Percentiles rank a stretch among this genome's conserved stretches.
Conservation (phyloP, 2,113 vertebrate genomes). For the Serilophus lunatus region DNA sequence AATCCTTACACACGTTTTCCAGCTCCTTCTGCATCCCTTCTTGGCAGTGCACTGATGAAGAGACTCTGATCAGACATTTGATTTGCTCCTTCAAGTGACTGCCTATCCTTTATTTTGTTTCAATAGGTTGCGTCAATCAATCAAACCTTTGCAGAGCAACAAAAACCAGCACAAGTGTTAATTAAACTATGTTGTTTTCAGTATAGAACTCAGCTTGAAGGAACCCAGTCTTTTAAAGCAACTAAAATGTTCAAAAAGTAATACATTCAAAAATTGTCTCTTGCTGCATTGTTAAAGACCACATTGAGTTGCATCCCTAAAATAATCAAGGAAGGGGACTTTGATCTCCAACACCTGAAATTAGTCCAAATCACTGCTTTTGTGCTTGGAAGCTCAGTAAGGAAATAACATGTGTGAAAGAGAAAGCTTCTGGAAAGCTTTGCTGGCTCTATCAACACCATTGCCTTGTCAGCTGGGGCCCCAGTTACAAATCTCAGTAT, state of each 20-base stretch:
- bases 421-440: background rate
- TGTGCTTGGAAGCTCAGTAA: background rate
- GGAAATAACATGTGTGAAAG: background rate
- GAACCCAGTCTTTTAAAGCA: background rate
- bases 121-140: background rate
- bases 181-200: background rate
- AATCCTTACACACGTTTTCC: background rate
- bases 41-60: background rate
- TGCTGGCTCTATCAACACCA: background rate
- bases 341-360: background rate
- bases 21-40: background rate
- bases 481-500: background rate
- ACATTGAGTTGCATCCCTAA: background rate
- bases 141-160: background rate
- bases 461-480: background rate
- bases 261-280: background rate
- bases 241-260: background rate
- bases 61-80: background rate
- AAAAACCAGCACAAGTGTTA: background rate
- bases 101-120: background rate
- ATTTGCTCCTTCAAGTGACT: background rate
- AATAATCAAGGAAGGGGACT: background rate
- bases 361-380: background rate
- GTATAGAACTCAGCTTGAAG: background rate
- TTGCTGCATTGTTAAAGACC: background rate